These are phyloP conservation scores for Dendrocopos noguchii DNA, from an alignment of 2,113 vertebrate genomes.

Conservation along the genomic window DNA sequence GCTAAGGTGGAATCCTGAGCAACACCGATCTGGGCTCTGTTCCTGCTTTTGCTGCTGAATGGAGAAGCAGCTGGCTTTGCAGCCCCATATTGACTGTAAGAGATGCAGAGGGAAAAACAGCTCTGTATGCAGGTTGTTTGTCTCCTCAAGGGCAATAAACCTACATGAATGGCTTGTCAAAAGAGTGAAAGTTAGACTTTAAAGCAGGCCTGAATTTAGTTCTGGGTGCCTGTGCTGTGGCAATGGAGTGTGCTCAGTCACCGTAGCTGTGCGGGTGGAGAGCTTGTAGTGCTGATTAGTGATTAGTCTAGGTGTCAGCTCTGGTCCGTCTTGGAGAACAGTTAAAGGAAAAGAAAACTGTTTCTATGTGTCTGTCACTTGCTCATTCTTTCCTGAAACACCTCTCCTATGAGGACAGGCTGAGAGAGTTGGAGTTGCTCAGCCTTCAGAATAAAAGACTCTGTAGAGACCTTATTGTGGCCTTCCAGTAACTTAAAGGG, in stretches of 20 bases:
- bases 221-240: neutral
- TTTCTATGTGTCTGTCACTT: neutral
- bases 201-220: neutral
- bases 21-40: neutral
- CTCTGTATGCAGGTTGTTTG: neutral
- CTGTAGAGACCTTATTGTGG: too few relatives aligned
- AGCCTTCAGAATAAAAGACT: too few relatives aligned
- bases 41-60: neutral
- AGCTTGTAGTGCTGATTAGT: neutral
- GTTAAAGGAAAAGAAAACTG: fast-evolving
- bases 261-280: fast-evolving
- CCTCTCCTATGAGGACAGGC: too few relatives aligned
- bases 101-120: neutral
- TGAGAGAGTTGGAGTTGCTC: too few relatives aligned
- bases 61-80: neutral
- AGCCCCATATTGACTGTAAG: neutral
- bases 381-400: neutral
- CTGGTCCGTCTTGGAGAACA: neutral
- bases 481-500: too few relatives aligned
- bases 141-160: neutral
- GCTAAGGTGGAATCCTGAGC: neutral
- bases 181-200: neutral
- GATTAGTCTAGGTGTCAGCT: fast-evolving
- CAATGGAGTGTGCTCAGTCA: neutral
- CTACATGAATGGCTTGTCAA: neutral